Percentiles rank a stretch among this genome's conserved stretches.
Evolutionary conservation across 2,888 invertebrate genomes (phyloP).

Genomic region (Apotomis turbidana): DNA sequence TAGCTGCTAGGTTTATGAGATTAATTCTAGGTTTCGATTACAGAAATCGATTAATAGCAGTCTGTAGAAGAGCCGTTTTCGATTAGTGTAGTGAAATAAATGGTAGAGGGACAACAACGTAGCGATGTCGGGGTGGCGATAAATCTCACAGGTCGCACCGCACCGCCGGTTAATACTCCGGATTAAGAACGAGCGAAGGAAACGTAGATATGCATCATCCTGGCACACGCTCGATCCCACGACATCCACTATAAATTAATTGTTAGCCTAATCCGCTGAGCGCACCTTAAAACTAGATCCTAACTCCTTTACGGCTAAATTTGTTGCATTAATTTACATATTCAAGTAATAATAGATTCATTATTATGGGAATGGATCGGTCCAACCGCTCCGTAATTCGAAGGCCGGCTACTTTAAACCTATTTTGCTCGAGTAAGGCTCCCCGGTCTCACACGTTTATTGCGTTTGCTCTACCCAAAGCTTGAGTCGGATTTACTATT

Average conservation of each 20-base stretch:
- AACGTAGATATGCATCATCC: constrained; percentile 66
- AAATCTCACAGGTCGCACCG: constrained; percentile 66
- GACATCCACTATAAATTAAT: constrained; percentile 47
- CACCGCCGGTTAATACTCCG: constrained; percentile 66
- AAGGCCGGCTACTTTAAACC: constrained; percentile 63
- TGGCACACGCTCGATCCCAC: constrained; percentile 51
- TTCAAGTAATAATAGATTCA: constrained; percentile 67
- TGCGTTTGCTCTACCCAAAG: constrained; percentile 8
- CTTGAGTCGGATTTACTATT: constrained; percentile 17
- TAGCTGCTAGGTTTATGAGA: constrained; percentile 7
- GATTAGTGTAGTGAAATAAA: constrained; percentile 52
- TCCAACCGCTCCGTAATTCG: constrained; percentile 62
- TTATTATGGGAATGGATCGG: constrained; percentile 67
- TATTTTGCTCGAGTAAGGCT: constrained; percentile 50
- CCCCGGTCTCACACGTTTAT: constrained; percentile 36
- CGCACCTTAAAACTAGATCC: constrained; percentile 48
- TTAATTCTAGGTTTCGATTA: constrained; percentile 17
- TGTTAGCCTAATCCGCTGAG: constrained; percentile 38
- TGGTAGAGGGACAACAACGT: constrained; percentile 61
- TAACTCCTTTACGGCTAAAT: constrained; percentile 63
- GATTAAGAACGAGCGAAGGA: constrained; percentile 65
- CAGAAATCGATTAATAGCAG: constrained; percentile 4
- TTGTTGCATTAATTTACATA: constrained; percentile 70
- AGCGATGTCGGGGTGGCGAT: constrained; percentile 60
- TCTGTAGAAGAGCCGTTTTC: constrained; percentile 40